Percentiles rank a stretch among this genome's conserved stretches.
phyloP scores from a whole-genome alignment of 2,113 vertebrate genomes.

The Chitala chitala region DNA sequence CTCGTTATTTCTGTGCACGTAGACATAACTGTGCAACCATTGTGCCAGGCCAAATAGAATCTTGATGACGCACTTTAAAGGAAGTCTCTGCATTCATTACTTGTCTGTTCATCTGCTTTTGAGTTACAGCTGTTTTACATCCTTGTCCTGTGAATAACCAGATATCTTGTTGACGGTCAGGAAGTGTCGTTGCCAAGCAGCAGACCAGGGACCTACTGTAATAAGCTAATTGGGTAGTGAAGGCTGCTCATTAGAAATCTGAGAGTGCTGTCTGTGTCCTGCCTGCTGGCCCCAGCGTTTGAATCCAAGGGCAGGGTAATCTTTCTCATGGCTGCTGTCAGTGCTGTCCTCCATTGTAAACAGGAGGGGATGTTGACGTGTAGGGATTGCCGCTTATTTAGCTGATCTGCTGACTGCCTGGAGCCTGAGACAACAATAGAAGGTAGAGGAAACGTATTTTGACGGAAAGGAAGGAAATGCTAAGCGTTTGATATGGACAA shows the following conservation, averaged over 20 bases:
- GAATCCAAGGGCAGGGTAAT: neutral
- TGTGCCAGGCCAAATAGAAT: neutral
- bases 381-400: no score
- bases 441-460: neutral
- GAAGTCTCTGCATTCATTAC: neutral
- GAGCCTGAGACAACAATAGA: neutral
- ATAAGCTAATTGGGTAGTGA: constrained; percentile 20
- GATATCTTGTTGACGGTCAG: neutral
- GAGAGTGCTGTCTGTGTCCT: neutral
- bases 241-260: constrained; percentile 20
- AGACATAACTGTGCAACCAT: constrained; percentile 7
- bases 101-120: constrained; percentile 16
- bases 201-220: constrained; percentile 12
- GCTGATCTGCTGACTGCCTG: neutral
- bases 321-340: neutral
- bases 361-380: neutral
- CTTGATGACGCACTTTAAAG: neutral
- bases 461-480: neutral
- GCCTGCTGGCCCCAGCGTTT: neutral
- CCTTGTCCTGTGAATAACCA: constrained; percentile 6
- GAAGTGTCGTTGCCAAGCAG: constrained; percentile 23
- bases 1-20: no score
- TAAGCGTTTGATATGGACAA: neutral
- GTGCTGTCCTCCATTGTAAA: neutral
- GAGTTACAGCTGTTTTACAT: constrained; percentile 11